Evolutionary conservation across 2,888 invertebrate genomes (phyloP).

Genomic region (Campopleginae sp.): DNA sequence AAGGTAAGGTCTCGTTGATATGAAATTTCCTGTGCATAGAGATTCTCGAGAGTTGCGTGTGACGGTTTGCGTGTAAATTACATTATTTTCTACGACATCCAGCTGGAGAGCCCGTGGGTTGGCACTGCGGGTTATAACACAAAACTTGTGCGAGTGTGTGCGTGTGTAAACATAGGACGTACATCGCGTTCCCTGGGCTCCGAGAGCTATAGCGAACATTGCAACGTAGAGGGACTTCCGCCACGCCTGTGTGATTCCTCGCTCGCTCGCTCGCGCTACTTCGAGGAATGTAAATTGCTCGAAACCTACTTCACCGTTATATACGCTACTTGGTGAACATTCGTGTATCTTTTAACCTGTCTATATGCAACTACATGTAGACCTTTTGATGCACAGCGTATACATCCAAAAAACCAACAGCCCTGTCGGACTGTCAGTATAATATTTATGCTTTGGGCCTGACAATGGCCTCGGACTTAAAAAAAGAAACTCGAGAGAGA

Average conservation of each 20-base stretch:
- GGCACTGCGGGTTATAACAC: constrained; percentile 2
- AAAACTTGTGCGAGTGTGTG: not conserved
- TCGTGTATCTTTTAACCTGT: constrained; percentile 35
- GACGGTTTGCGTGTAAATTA: constrained; percentile 63
- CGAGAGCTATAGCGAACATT: constrained; percentile 36
- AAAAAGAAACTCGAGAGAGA: not conserved
- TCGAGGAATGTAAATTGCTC: constrained; percentile 73
- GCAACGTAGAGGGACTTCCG: constrained; percentile 67
- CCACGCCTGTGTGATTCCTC: constrained; percentile 65
- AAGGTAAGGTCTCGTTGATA: not conserved
- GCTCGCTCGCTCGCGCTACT: constrained; percentile 61
- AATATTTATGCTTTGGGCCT: not conserved
- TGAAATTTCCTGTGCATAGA: not conserved
- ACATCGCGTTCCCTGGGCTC: constrained; percentile 59
- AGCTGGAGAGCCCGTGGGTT: constrained; percentile 46
- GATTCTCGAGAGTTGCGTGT: constrained; percentile 54
- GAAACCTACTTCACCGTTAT: constrained; percentile 72
- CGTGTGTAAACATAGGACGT: constrained; percentile 28
- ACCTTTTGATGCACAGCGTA: constrained; percentile 35
- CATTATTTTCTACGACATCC: constrained; percentile 64
- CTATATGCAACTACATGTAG: constrained; percentile 8
- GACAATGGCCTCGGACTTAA: not conserved
- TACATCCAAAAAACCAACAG: not conserved
- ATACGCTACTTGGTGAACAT: constrained; percentile 54
- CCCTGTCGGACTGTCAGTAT: not conserved